Evolutionary conservation across 2,113 vertebrate genomes (phyloP).

Genomic region (Loxodonta africana): DNA sequence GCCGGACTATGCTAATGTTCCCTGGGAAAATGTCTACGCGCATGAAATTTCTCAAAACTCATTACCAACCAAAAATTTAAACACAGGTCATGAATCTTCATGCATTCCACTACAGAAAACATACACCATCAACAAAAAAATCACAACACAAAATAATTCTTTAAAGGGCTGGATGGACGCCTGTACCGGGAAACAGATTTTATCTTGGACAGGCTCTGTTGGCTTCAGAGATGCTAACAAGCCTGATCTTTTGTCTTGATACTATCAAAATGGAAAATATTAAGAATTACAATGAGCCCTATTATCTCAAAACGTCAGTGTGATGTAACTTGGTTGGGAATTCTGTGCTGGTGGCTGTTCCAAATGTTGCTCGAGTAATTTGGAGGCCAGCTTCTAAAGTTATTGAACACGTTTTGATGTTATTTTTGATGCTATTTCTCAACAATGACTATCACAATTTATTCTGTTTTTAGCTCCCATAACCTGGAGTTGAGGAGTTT

Average conservation of each 20-base stretch:
- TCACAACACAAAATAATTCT: too few species aligned
- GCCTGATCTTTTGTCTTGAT: not conserved
- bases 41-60: too few species aligned
- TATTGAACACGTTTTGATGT: not conserved
- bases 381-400: not conserved
- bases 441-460: not conserved
- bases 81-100: too few species aligned
- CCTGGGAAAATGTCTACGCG: too few species aligned
- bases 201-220: not conserved
- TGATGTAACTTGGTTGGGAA: not conserved
- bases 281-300: not conserved
- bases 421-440: not conserved
- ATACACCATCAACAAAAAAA: too few species aligned
- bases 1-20: too few species aligned
- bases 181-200: not conserved
- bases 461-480: not conserved
- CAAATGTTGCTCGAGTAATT: not conserved
- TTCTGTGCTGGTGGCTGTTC: not conserved
- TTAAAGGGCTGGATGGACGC: too few species aligned
- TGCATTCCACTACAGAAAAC: too few species aligned
- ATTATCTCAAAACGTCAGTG: not conserved
- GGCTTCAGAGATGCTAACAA: not conserved
- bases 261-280: not conserved
- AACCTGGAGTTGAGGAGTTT: not conserved
- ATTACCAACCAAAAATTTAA: too few species aligned